A percentile compares a stretch with the other conserved stretches of the same genome.
phyloP scores from a whole-genome alignment of 2,888 invertebrate genomes.

The Drosophila nr. fundita region DNA sequence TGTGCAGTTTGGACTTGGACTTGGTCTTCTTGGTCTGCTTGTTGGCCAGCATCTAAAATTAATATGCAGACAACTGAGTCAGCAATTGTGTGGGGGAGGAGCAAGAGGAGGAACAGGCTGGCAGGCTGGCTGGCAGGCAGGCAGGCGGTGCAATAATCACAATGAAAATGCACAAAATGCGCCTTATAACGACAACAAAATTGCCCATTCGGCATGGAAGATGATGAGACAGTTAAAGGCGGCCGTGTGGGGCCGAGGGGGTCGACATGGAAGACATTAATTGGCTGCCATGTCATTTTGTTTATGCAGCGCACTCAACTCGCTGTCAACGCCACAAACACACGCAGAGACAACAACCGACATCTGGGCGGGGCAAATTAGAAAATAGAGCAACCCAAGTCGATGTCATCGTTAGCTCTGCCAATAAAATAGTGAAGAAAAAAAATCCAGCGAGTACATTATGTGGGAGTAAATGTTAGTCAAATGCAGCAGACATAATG shows the following conservation, averaged over 20 bases:
- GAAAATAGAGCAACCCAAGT: conserved; percentile 38
- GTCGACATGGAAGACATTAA: conserved; percentile 73
- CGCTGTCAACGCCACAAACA: conserved; percentile 57
- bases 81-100: conserved; percentile 20
- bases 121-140: conserved; percentile 5
- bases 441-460: not conserved
- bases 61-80: conserved; percentile 66
- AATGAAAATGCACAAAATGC: conserved; percentile 78
- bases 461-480: not conserved
- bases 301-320: conserved; percentile 59
- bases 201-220: conserved; percentile 77
- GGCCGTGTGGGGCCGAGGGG: not conserved
- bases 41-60: conserved; percentile 67
- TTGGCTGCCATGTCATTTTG: conserved; percentile 77
- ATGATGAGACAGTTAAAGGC: conserved; percentile 62
- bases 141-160: conserved; percentile 73
- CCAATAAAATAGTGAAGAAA: conserved; percentile 39
- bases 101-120: conserved; percentile 6
- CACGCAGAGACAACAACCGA: conserved; percentile 13
- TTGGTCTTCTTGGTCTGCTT: conserved; percentile 9
- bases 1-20: conserved; percentile 63
- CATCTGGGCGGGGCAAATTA: conserved; percentile 53
- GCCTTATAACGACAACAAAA: conserved; percentile 78
- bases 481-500: not conserved
- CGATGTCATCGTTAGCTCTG: conserved; percentile 50